Percentiles rank a stretch among this genome's conserved stretches.
Evolutionary conservation across 2,888 invertebrate genomes (phyloP).

Genomic region (Morpho helenor): DNA sequence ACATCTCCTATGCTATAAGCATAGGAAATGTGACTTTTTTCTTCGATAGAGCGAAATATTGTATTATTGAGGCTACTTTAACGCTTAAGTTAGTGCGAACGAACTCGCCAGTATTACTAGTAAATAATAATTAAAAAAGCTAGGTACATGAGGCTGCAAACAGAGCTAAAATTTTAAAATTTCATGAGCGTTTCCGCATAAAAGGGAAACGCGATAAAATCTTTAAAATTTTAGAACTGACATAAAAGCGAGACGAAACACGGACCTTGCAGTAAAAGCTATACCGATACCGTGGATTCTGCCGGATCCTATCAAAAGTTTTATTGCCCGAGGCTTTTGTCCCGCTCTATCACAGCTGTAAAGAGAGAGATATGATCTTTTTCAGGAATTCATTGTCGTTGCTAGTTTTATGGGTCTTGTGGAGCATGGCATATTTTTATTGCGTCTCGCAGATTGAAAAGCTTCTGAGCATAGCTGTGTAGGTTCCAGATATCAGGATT

Average conservation of each 20-base stretch:
- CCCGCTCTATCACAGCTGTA: constrained; percentile 58
- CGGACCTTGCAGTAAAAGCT: constrained; percentile 58
- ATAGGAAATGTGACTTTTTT: too few species aligned
- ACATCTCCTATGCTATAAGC: too few species aligned
- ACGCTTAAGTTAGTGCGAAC: too few species aligned
- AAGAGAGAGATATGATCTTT: constrained; percentile 71
- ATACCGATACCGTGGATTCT: constrained; percentile 71
- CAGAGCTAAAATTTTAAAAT: constrained; percentile 18
- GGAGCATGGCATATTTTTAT: constrained; percentile 75
- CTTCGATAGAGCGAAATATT: too few species aligned
- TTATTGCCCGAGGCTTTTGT: constrained; percentile 67
- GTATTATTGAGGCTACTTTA: too few species aligned
- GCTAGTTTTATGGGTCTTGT: constrained; percentile 66
- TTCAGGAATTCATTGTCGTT: constrained; percentile 77
- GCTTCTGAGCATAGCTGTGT: constrained; percentile 33
- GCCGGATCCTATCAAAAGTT: constrained; percentile 73
- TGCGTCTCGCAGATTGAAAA: constrained; percentile 67
- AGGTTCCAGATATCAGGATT: constrained; percentile 21
- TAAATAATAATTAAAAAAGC: too few species aligned
- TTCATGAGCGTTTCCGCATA: constrained; percentile 24
- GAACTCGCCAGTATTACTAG: too few species aligned
- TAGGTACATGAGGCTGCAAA: background rate
- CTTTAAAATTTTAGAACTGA: constrained; percentile 56
- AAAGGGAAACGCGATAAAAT: constrained; percentile 47
- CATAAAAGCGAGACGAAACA: constrained; percentile 62